These are phyloP conservation scores for Callopanchax toddi DNA, from an alignment of 2,113 vertebrate genomes.

Conservation along the genomic window DNA sequence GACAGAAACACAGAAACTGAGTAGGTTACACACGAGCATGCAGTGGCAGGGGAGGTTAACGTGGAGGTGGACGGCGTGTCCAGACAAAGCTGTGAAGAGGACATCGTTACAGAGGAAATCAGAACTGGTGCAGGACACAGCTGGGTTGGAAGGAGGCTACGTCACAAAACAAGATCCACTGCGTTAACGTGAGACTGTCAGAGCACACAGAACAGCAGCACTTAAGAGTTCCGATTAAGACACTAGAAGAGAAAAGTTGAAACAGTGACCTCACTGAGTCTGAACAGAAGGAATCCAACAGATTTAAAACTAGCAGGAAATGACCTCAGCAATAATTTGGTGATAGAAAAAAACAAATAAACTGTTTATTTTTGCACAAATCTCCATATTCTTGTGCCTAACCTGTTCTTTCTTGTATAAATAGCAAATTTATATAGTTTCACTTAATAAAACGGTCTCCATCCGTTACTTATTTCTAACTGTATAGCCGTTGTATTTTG, in stretches of 20 bases:
- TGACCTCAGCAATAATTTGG: no score
- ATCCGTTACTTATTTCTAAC: no score
- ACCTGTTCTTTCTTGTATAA: no score
- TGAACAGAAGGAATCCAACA: background rate
- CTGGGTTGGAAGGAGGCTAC: conserved; percentile 23
- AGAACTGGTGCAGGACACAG: conserved; percentile 52
- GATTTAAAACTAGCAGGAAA: background rate
- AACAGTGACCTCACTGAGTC: conserved; percentile 48
- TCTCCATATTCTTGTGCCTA: no score
- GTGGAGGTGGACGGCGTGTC: conserved; percentile 53
- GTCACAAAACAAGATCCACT: conserved; percentile 42
- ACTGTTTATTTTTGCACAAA: no score
- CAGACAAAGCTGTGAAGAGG: conserved; percentile 73
- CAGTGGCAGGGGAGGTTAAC: conserved; percentile 63
- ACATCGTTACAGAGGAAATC: conserved; percentile 62
- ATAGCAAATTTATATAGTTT: no score
- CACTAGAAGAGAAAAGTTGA: conserved; percentile 19
- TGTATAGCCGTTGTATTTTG: no score
- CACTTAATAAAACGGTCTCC: no score
- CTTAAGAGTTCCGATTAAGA: conserved; percentile 45
- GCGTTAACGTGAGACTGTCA: conserved; percentile 49
- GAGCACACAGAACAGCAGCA: conserved; percentile 60
- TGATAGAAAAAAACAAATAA: no score
- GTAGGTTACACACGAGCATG: conserved; percentile 76
- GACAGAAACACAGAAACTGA: conserved; percentile 77